phyloP scores from a whole-genome alignment of 2,797 vertebrate species.

The Cryptoblepharus egeriae region DNA sequence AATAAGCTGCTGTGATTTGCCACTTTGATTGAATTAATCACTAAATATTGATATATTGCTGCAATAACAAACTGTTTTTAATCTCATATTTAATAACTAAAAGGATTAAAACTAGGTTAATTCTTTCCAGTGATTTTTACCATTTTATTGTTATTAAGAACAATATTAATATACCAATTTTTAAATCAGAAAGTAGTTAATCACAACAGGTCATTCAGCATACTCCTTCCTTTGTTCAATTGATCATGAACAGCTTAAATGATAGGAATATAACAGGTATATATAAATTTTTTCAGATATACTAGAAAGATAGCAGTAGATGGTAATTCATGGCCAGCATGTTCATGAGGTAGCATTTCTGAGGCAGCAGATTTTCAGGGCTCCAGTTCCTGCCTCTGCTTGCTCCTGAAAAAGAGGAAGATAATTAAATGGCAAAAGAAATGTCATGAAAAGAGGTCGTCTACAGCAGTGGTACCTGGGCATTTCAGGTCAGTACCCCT shows the following conservation, averaged over 20 bases:
- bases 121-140: neutral
- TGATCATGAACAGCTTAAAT: no score
- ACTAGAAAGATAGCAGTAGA: neutral
- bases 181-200: neutral
- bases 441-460: no score
- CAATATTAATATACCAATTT: no score
- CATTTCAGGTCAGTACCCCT: no score
- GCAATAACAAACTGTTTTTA: neutral
- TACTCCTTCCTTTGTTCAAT: neutral
- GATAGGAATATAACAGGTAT: neutral
- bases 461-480: no score
- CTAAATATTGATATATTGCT: neutral
- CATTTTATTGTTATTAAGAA: no score
- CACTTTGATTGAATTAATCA: neutral
- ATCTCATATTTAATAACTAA: neutral
- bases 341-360: no score
- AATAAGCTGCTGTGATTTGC: neutral
- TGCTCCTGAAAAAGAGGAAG: no score
- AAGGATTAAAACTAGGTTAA: neutral
- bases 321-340: no score
- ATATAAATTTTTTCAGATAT: neutral
- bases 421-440: no score
- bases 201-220: neutral
- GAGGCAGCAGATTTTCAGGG: no score
- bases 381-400: no score